Evolutionary conservation across 2,888 invertebrate species (phyloP).

Genomic region (Anticlea derivata): DNA sequence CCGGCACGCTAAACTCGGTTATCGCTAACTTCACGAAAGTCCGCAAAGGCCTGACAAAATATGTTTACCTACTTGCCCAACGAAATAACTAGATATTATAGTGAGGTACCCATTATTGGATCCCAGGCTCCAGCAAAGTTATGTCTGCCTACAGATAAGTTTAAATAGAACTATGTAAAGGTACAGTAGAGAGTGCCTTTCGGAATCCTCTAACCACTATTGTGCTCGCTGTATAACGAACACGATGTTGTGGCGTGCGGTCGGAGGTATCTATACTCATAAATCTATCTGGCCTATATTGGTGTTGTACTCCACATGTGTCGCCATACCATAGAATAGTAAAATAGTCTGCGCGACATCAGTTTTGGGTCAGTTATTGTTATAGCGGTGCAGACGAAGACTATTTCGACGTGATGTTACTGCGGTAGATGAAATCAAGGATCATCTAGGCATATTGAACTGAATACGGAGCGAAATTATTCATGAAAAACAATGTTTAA

Average conservation of each 20-base stretch:
- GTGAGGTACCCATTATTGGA: background rate
- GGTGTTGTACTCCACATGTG: conserved; percentile 30
- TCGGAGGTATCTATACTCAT: conserved; percentile 34
- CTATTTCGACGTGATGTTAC: background rate
- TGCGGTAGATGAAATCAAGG: background rate
- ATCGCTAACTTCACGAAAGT: no score
- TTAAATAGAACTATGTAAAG: conserved; percentile 3
- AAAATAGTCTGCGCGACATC: conserved; percentile 17
- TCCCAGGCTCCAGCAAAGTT: background rate
- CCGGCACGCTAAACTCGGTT: no score
- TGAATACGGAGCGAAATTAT: no score
- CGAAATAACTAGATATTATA: background rate
- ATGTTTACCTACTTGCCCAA: no score
- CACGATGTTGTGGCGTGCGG: conserved; percentile 33
- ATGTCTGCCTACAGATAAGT: background rate
- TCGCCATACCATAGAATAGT: conserved; percentile 22
- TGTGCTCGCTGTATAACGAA: conserved; percentile 32
- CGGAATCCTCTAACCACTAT: conserved; percentile 19
- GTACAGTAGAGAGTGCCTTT: background rate
- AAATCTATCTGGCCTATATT: conserved; percentile 38
- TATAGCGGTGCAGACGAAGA: conserved; percentile 8
- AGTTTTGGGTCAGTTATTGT: conserved; percentile 19
- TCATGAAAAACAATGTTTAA: no score
- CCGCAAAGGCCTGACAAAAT: no score
- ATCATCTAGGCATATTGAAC: background rate